Conservation (phyloP, 1,140 invertebrate genomes). For the Metopolophium dirhodum region DNA sequence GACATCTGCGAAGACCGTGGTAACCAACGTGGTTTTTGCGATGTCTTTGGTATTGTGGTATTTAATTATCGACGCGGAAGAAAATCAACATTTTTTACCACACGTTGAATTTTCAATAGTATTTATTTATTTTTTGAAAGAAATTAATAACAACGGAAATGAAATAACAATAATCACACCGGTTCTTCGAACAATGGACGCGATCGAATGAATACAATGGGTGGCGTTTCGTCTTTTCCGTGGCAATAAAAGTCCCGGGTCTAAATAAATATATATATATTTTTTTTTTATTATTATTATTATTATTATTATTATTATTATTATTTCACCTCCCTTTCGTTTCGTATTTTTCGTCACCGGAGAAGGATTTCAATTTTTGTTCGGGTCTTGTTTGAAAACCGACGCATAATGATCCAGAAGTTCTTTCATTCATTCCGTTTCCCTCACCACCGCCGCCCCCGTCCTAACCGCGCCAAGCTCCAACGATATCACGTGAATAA, state of each 20-base stretch:
- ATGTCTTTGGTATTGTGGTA: background rate
- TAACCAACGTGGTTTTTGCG: background rate
- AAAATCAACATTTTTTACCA: background rate
- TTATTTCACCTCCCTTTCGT: background rate
- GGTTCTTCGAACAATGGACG: background rate
- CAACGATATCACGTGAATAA: background rate
- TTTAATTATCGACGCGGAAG: background rate
- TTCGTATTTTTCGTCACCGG: background rate
- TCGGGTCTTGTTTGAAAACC: background rate
- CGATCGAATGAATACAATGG: constrained; percentile 18
- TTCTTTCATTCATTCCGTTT: background rate
- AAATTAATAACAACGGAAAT: constrained; percentile 9
- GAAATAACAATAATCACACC: background rate
- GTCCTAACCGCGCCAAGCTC: background rate
- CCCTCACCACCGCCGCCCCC: too few species aligned
- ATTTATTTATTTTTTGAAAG: background rate
- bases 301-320: background rate
- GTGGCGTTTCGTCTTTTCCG: background rate
- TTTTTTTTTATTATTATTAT: background rate
- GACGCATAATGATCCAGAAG: background rate
- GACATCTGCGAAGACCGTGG: background rate
- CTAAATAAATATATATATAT: background rate
- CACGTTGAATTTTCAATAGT: background rate
- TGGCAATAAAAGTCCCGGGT: background rate
- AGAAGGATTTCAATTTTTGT: constrained; percentile 22